phyloP scores from a whole-genome alignment of 2,888 invertebrate genomes.

The Helicoverpa assulta region DNA sequence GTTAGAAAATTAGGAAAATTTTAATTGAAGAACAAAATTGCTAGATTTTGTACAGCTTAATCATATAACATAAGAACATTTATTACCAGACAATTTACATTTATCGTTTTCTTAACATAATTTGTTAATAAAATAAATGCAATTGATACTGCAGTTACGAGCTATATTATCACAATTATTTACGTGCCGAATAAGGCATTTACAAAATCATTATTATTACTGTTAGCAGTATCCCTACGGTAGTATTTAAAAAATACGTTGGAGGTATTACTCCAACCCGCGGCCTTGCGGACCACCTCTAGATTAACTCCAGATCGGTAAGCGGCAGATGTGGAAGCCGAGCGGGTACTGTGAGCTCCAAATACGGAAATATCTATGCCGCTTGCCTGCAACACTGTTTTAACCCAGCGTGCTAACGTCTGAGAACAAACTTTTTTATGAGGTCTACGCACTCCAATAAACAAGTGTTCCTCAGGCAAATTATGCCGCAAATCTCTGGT shows the following conservation, averaged over 20 bases:
- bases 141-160: neutral
- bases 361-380: neutral
- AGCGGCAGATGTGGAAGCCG: neutral
- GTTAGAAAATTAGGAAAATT: neutral
- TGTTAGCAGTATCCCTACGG: neutral
- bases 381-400: neutral
- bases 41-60: neutral
- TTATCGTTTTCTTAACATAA: neutral
- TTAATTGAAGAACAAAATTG: neutral
- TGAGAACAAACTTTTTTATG: neutral
- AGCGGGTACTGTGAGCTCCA: neutral
- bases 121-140: slow-evolving; percentile 3
- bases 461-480: neutral
- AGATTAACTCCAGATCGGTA: neutral
- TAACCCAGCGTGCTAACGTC: neutral
- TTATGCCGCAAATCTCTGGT: neutral
- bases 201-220: slow-evolving; percentile 4
- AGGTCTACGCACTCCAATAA: neutral
- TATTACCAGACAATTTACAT: neutral
- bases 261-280: slow-evolving; percentile 7
- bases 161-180: neutral
- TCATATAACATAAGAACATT: neutral
- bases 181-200: neutral
- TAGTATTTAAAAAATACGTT: slow-evolving; percentile 7
- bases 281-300: slow-evolving; percentile 3